Conservation (phyloP, 2,888 invertebrate genomes). For the Orthosia gothica region DNA sequence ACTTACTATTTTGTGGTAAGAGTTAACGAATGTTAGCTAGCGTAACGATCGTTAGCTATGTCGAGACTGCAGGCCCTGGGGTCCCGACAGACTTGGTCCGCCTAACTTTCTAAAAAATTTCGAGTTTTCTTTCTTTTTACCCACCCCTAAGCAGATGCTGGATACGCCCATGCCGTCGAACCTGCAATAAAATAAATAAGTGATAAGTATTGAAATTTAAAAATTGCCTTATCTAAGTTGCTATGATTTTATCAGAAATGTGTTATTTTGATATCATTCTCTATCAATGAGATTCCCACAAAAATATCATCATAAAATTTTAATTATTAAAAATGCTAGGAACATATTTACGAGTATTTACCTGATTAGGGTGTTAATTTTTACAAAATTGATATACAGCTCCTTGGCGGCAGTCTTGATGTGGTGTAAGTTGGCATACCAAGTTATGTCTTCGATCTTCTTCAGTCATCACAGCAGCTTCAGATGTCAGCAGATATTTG, state of each 20-base stretch:
- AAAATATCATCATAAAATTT: not conserved
- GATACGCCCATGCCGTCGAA: not conserved
- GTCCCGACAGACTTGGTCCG: no score
- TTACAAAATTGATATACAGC: not conserved
- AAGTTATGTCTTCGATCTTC: no score
- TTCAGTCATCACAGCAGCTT: no score
- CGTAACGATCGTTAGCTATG: no score
- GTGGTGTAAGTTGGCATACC: not conserved
- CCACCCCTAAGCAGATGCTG: no score
- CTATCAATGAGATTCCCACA: slow-evolving; percentile 3
- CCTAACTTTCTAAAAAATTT: no score
- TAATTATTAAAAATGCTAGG: not conserved
- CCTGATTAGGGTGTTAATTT: not conserved
- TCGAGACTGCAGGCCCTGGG: no score
- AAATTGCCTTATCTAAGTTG: not conserved
- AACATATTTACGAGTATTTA: not conserved
- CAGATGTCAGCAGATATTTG: no score
- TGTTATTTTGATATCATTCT: not conserved
- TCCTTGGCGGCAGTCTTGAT: not conserved
- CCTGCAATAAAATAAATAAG: not conserved
- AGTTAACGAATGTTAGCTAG: no score
- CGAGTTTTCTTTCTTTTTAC: no score
- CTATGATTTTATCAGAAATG: not conserved
- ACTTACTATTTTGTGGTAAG: no score
- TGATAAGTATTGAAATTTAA: not conserved